Conservation (phyloP, 2,113 vertebrate species). For the Lepidothrix coronata region DNA sequence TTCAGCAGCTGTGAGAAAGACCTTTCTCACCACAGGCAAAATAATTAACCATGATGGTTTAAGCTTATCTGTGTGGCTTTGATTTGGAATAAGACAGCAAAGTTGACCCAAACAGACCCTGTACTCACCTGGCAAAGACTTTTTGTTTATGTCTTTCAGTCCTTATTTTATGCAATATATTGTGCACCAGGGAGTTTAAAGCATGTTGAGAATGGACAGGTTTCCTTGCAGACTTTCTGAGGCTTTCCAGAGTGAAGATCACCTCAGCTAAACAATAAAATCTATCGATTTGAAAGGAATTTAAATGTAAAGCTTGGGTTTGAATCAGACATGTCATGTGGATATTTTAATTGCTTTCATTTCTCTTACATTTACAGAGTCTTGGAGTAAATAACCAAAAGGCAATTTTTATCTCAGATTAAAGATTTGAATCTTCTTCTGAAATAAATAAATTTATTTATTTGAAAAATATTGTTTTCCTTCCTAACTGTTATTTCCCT, state of each 20-base stretch:
- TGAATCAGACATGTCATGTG: background rate
- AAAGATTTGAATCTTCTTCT: background rate
- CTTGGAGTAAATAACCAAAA: background rate
- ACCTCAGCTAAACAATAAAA: background rate
- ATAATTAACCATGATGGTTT: background rate
- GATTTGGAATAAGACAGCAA: background rate
- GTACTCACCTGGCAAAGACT: background rate
- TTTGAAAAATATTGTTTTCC: background rate
- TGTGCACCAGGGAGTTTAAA: background rate
- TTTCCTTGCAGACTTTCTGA: background rate
- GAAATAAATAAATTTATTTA: background rate
- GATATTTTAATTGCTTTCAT: background rate
- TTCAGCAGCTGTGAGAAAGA: background rate
- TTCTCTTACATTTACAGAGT: background rate
- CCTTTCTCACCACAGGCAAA: background rate
- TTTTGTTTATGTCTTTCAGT: background rate
- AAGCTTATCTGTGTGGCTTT: background rate
- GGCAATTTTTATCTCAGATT: background rate
- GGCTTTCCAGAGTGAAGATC: background rate
- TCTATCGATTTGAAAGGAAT: background rate
- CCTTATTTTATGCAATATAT: background rate
- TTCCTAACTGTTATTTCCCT: background rate
- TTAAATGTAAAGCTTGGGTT: background rate
- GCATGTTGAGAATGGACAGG: fast-evolving
- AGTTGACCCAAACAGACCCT: background rate